Base-by-base conservation (phyloP, 2,888 invertebrate species). In the Drosophila engyochracea region DNA sequence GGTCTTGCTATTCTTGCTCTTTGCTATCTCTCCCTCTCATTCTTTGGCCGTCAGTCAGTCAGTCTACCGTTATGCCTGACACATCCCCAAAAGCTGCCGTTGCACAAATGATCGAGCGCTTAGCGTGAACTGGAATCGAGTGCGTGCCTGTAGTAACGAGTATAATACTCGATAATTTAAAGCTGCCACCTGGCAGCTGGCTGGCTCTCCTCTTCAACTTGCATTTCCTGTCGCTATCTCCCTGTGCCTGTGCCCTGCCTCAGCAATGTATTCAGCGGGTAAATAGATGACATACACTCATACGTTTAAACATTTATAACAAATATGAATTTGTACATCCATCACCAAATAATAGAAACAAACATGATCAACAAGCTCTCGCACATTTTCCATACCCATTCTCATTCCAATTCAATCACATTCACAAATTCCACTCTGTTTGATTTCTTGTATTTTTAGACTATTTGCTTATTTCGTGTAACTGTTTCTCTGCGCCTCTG, bases 221-320 rank as follows among this genome's bases (percentile, higher is more conserved):
- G 39, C 33, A 37, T 61, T 72, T 57, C 66, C 61, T 70, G 70
- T 41, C 59, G 53, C 61, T 70, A 59, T 57, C 70, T 69, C 41
- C 57, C 49, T 51, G 60, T 58, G 67, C 25, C 47, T 31, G 31
- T 31, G 31, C 31, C 31, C 31, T 68, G 68, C 65, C 49, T 68
- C 77, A 62, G 73, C 73, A 82, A 92, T 92, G 92, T 92, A 92
- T 89, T 91, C 92, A 69, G 92, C 92, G 83, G 92, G 92, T 92
- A 92, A 92, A 87, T 91, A 92, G 75, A 68, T 52, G 70, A 70
- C 51, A 60, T 59, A 16, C 44, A 41, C 31, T 39, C 41, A 74
- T 59, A 53, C 28, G 12, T 52, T 30, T 52, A 52, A 47, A 25
- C 47, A 47, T 47, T 25, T 47, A 25, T n/a, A 25, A 10, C 12